Percentiles rank a stretch among this genome's conserved stretches.
Conservation (phyloP, 2,888 invertebrate species). For the Sinotaia quadrata region DNA sequence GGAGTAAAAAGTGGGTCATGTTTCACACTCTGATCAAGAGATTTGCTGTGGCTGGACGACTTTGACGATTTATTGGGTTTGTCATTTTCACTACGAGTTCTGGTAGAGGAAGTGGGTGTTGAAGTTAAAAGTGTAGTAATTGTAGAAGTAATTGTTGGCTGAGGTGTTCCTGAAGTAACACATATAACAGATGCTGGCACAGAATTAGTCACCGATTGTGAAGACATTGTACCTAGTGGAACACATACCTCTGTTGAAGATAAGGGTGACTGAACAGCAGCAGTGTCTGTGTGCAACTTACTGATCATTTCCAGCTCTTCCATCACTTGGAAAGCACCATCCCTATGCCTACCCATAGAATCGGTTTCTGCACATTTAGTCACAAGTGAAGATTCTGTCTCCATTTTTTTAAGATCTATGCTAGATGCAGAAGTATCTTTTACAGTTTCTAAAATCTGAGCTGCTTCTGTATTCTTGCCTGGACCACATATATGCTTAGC, state of each 20-base stretch:
- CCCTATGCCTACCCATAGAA: neutral
- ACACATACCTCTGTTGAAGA: too few species aligned
- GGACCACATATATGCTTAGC: too few species aligned
- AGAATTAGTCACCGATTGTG: conserved; percentile 15
- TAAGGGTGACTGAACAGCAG: too few species aligned
- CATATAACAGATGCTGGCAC: conserved; percentile 12
- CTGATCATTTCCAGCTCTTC: conserved; percentile 4
- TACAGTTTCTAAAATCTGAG: neutral
- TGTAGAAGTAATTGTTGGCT: neutral
- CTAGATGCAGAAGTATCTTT: too few species aligned
- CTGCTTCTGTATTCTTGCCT: too few species aligned
- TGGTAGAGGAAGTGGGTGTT: neutral
- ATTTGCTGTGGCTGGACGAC: conserved; percentile 1
- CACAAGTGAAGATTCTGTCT: neutral
- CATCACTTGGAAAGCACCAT: conserved; percentile 5
- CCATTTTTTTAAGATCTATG: neutral
- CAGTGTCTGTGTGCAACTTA: neutral
- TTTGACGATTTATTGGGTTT: conserved; percentile 6
- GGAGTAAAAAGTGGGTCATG: conserved; percentile 25
- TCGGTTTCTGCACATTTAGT: neutral
- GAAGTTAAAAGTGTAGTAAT: neutral
- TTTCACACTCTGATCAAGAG: conserved; percentile 18
- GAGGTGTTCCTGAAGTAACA: neutral
- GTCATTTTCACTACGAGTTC: neutral
- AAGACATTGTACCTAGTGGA: neutral